Evolutionary conservation across 1,140 invertebrate genomes (phyloP).

Genomic region (Pinna nobilis): DNA sequence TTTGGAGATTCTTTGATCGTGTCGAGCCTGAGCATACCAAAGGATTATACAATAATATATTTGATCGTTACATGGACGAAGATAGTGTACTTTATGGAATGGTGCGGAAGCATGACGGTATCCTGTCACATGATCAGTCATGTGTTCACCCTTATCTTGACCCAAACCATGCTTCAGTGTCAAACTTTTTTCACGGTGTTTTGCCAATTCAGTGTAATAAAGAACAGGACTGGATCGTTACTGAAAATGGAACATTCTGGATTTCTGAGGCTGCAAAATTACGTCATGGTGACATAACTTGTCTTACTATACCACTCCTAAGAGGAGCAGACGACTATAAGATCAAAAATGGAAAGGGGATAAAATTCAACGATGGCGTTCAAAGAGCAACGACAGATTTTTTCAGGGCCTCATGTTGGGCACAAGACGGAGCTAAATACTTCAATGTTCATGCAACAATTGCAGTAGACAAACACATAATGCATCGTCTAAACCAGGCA

Average conservation of each 20-base stretch:
- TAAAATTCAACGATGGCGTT: slow-evolving; percentile 57
- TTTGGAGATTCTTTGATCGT: too few species aligned
- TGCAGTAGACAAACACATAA: slow-evolving; percentile 43
- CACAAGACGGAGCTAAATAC: slow-evolving; percentile 57
- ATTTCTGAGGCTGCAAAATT: slow-evolving; percentile 41
- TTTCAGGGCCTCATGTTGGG: slow-evolving; percentile 64
- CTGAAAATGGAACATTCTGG: slow-evolving; percentile 57
- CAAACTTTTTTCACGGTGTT: slow-evolving; percentile 80
- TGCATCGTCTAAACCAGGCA: slow-evolving; percentile 10
- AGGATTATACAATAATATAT: too few species aligned
- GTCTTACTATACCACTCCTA: slow-evolving; percentile 58
- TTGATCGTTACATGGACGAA: too few species aligned
- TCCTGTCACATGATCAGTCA: slow-evolving; percentile 48
- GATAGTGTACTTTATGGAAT: too few species aligned
- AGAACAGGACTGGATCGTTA: slow-evolving; percentile 70
- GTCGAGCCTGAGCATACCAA: too few species aligned
- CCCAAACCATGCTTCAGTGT: slow-evolving; percentile 81
- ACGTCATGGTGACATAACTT: slow-evolving; percentile 64
- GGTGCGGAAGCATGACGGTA: too few species aligned
- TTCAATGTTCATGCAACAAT: slow-evolving; percentile 67
- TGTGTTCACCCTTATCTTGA: slow-evolving; percentile 82
- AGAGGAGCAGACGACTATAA: slow-evolving; percentile 50
- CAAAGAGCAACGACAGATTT: slow-evolving; percentile 59
- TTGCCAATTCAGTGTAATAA: slow-evolving; percentile 79
- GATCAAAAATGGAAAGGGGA: slow-evolving; percentile 35